Conservation (phyloP, 1,140 invertebrate species). For the Drosophila punjabiensis region DNA sequence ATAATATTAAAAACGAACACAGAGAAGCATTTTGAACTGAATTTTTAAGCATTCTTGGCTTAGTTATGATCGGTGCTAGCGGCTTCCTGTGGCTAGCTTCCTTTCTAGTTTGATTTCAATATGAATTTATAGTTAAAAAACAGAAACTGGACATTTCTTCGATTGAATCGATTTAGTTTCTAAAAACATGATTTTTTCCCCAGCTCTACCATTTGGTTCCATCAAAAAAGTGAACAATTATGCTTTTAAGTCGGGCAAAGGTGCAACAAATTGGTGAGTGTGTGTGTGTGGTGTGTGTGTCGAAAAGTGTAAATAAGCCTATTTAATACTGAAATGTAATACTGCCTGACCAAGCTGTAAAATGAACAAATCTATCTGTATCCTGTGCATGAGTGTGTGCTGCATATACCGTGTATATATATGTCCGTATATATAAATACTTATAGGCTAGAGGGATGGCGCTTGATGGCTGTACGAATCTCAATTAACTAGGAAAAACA, state of each 20-base stretch:
- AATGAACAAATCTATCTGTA: constrained; percentile 42
- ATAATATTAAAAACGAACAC: no score
- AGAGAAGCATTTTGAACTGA: no score
- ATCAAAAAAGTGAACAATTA: constrained; percentile 36
- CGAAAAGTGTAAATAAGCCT: constrained; percentile 31
- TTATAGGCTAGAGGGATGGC: constrained; percentile 18
- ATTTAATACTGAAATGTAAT: constrained; percentile 52
- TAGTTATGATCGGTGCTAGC: no score
- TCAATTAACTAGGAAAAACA: constrained; percentile 47
- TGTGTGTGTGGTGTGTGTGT: constrained; percentile 9
- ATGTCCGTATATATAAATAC: constrained; percentile 13
- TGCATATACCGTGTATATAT: constrained; percentile 5
- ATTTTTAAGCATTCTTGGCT: no score
- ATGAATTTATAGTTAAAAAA: neutral
- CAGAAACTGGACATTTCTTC: neutral
- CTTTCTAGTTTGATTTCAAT: neutral
- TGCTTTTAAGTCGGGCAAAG: constrained; percentile 35
- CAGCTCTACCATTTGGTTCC: constrained; percentile 7
- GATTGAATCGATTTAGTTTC: neutral
- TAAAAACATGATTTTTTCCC: neutral
- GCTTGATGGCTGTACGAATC: constrained; percentile 10
- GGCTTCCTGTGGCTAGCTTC: no score
- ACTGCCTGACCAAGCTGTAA: constrained; percentile 21
- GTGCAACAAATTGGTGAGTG: constrained; percentile 59
- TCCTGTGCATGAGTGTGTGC: constrained; percentile 22